These are phyloP conservation scores for Pseudochromis fuscus DNA, from an alignment of 2,797 vertebrate genomes.

Conservation along the genomic window DNA sequence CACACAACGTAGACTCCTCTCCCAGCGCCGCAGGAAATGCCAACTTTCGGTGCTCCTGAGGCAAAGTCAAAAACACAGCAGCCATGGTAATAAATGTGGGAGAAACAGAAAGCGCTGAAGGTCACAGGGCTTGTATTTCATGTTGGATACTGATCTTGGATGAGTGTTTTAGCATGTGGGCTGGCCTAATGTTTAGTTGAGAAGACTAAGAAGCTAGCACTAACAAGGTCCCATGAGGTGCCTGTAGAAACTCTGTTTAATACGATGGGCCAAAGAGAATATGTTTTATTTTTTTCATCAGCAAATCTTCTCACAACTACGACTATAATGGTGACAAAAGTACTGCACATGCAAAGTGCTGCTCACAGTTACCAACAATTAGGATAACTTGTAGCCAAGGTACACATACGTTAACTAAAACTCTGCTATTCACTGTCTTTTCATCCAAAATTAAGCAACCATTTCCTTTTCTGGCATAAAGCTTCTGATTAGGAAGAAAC, in stretches of 20 bases:
- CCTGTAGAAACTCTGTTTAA: conserved; percentile 53
- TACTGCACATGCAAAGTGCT: no score
- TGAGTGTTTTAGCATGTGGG: conserved; percentile 50
- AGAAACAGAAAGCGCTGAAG: conserved; percentile 60
- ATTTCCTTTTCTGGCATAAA: conserved; percentile 23
- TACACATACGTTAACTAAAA: conserved; percentile 3
- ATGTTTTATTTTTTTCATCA: conserved; percentile 9
- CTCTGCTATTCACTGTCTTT: conserved; percentile 14
- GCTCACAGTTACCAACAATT: neutral
- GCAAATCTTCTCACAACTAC: conserved; percentile 19
- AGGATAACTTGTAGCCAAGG: neutral
- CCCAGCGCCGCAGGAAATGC: conserved; percentile 42
- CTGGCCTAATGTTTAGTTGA: conserved; percentile 50
- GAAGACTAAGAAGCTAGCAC: conserved; percentile 48
- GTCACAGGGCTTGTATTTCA: conserved; percentile 60
- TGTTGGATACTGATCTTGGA: conserved; percentile 46
- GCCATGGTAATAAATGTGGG: conserved; percentile 28
- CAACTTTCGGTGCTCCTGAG: conserved; percentile 41
- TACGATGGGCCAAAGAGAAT: conserved; percentile 32
- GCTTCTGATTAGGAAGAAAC: conserved; percentile 41
- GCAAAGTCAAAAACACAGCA: conserved; percentile 51
- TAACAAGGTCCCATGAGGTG: conserved; percentile 66
- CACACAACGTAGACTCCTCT: conserved; percentile 42
- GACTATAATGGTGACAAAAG: neutral
- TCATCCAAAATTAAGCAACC: conserved; percentile 7